Evolutionary conservation across 2,888 invertebrate species (phyloP), one percentile per base, ranked within the genome.

Genomic region (Zeuzera pyrina): DNA sequence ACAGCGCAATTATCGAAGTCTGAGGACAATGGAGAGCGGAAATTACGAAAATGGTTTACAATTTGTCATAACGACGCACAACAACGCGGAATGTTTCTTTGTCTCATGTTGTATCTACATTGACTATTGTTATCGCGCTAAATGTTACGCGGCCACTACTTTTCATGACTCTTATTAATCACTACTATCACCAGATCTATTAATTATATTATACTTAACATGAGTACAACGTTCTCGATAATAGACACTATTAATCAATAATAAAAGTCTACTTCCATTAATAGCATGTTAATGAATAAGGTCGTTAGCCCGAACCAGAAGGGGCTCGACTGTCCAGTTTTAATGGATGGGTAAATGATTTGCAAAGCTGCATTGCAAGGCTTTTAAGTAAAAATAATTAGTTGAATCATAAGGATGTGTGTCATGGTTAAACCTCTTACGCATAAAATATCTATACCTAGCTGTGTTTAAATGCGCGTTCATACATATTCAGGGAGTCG

Each of bases 401-500:
- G 10, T 12, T 21, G 25, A 12, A 12, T 12, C 28, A 10, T 15
- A 47, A n/a, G 49, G 62, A 74, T 74, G 63, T 78, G 58, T 81
- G 79, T 78, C 81, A 81, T 59, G 77, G 77, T 59, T 73, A 60
- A 48, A 55, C 46, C 51, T 44, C 54, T 53, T 61, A 61, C 64
- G 65, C 8, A n/a, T n/a, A n/a, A n/a, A n/a, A n/a, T n/a, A n/a
- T n/a, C n/a, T 68, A 68, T 62, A 52, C 57, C 42, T n/a, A n/a
- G n/a, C n/a, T n/a, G 56, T 54, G 58, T 59, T 59, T 56, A 54
- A 57, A 56, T 55, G 50, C 47, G 45, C 44, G 45, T 61, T 74
- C 66, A 77, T 81, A 71, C 67, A 78, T 81, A 79, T 81, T 77
- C 72, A 77, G 56, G 40, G 49, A 57, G 52, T 58, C 53, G 56